Percentiles rank a stretch among this genome's conserved stretches.
Evolutionary conservation across 2,113 vertebrate species (phyloP).

Genomic region (Tragelaphus strepsiceros): DNA sequence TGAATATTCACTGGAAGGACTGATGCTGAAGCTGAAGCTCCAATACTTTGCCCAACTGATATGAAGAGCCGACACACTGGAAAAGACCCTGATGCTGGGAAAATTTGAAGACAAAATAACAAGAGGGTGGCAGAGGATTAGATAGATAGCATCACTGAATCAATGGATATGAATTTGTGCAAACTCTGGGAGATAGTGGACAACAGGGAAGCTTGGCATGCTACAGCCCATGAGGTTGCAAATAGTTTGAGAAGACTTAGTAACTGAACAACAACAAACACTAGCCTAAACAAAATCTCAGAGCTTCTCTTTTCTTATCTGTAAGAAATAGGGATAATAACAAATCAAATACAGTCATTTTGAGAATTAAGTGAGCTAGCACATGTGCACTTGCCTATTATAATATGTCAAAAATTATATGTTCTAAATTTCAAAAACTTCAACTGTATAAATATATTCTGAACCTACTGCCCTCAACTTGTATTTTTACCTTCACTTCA

Average conservation of each 20-base stretch:
- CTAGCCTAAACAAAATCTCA: not conserved
- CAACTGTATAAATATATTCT: not conserved
- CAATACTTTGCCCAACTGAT: not conserved
- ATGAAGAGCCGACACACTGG: not conserved
- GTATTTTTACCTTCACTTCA: not conserved
- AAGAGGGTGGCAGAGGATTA: accelerated
- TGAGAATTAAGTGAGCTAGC: not conserved
- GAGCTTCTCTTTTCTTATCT: not conserved
- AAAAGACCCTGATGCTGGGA: not conserved
- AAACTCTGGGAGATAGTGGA: not conserved
- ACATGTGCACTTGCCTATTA: not conserved
- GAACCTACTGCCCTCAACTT: not conserved
- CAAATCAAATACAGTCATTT: not conserved
- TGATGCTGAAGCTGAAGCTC: not conserved
- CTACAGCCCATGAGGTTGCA: not conserved
- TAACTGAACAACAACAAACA: not conserved
- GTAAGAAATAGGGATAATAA: not conserved
- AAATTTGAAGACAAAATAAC: not conserved
- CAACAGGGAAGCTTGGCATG: not conserved
- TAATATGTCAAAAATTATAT: not conserved
- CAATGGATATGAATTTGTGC: not conserved
- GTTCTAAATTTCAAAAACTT: not conserved
- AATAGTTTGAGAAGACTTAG: not conserved
- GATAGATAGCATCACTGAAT: not conserved
- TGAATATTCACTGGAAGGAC: not conserved